Conservation (phyloP, 2,888 invertebrate species). For the Calameuta idolon region DNA sequence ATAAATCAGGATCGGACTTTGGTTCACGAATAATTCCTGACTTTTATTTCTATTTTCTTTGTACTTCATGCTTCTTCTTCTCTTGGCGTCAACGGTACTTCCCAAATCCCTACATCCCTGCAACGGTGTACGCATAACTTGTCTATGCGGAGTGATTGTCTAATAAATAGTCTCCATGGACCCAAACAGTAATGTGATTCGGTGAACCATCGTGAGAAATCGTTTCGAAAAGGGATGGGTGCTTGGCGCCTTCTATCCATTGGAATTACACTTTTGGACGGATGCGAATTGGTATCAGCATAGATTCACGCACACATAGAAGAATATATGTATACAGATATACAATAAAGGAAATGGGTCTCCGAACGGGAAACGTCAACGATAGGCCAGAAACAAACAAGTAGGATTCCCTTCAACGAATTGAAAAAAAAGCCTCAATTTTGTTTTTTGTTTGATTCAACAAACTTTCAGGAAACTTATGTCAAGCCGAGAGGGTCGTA, state of each 20-base stretch:
- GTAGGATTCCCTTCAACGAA: background rate
- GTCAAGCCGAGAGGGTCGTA: background rate
- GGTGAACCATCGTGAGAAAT: background rate
- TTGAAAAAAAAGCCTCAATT: background rate
- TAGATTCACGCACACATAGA: too few relatives aligned
- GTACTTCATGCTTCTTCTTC: background rate
- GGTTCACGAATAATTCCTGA: background rate
- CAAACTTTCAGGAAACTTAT: background rate
- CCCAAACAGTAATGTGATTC: background rate
- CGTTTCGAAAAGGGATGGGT: background rate
- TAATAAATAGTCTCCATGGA: background rate
- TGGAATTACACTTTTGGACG: background rate
- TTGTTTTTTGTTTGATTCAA: background rate
- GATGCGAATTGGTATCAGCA: background rate
- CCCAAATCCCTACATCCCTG: background rate
- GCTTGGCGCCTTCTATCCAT: background rate
- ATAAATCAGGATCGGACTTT: background rate
- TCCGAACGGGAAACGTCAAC: background rate
- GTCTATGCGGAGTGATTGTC: background rate
- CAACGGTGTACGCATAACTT: background rate
- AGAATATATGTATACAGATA: too few relatives aligned
- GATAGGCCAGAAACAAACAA: background rate
- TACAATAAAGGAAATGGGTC: background rate
- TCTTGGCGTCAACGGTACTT: background rate
- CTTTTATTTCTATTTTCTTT: background rate